Conservation (phyloP, 1,140 invertebrate genomes). For the Gryon sp. region DNA sequence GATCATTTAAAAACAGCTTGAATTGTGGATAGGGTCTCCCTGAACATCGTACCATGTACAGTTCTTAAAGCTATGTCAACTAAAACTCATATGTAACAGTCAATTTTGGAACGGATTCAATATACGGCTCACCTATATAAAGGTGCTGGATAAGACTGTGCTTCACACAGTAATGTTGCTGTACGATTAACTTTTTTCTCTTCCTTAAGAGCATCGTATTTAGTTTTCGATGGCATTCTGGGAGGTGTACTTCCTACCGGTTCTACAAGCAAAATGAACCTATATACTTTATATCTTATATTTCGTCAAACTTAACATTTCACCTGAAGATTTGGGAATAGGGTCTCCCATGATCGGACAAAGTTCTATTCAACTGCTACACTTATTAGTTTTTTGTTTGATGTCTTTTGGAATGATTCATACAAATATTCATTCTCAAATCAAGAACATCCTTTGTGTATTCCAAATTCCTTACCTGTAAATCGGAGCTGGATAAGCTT, state of each 20-base stretch:
- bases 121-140: conserved; percentile 79
- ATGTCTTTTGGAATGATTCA: too few relatives aligned
- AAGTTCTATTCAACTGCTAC: too few relatives aligned
- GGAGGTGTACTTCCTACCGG: conserved; percentile 82
- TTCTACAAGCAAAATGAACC: conserved; percentile 77
- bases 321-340: conserved; percentile 85
- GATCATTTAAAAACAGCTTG: conserved; percentile 3
- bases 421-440: too few relatives aligned
- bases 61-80: too few relatives aligned
- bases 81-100: too few relatives aligned
- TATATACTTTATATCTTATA: too few relatives aligned
- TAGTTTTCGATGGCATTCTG: conserved; percentile 79
- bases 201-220: conserved; percentile 76
- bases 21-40: conserved; percentile 4
- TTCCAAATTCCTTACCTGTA: conserved; percentile 84
- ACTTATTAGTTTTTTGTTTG: too few relatives aligned
- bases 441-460: too few relatives aligned
- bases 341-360: conserved; percentile 87
- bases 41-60: too few relatives aligned
- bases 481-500: conserved; percentile 82
- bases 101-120: too few relatives aligned
- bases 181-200: conserved; percentile 67
- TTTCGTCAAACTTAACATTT: conserved; percentile 53
- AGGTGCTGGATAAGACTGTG: conserved; percentile 83
- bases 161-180: conserved; percentile 82